A percentile compares a stretch with the other conserved stretches of the same genome.
Evolutionary conservation across 2,888 invertebrate species (phyloP).

Genomic region (Drosophila pullipes): DNA sequence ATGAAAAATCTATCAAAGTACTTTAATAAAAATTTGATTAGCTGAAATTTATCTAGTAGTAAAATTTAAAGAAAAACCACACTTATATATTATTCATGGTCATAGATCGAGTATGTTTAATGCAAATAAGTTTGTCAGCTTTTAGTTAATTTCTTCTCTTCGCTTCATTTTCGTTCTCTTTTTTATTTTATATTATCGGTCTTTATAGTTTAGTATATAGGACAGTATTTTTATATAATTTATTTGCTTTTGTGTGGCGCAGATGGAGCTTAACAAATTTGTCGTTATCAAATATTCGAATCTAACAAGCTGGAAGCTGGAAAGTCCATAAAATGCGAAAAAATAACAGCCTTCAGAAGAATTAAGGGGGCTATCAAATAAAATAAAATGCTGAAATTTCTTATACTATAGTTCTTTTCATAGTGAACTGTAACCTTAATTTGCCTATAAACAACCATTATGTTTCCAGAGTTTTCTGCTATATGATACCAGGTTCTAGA

Average conservation of each 20-base stretch:
- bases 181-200: slow-evolving; percentile 40
- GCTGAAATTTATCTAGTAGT: slow-evolving; percentile 66
- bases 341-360: not conserved
- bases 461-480: slow-evolving; percentile 31
- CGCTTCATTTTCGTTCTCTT: not conserved
- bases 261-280: slow-evolving; percentile 40
- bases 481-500: slow-evolving; percentile 26
- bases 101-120: slow-evolving; percentile 5
- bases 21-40: slow-evolving; percentile 31
- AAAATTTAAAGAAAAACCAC: slow-evolving; percentile 48
- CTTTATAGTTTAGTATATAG: slow-evolving; percentile 27
- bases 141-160: slow-evolving; percentile 18
- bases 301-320: not conserved
- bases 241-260: slow-evolving; percentile 10
- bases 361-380: not conserved
- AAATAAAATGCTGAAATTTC: slow-evolving; percentile 2
- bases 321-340: not conserved
- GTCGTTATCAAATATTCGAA: not conserved
- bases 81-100: slow-evolving; percentile 18
- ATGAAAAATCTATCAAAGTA: slow-evolving; percentile 42
- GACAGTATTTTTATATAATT: slow-evolving; percentile 22
- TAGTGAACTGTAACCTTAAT: slow-evolving; percentile 66
- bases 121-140: slow-evolving; percentile 28
- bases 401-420: slow-evolving; percentile 30
- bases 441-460: slow-evolving; percentile 62